These are phyloP conservation scores for Lasiurus cinereus DNA, from an alignment of 2,113 vertebrate genomes.

Conservation along the genomic window DNA sequence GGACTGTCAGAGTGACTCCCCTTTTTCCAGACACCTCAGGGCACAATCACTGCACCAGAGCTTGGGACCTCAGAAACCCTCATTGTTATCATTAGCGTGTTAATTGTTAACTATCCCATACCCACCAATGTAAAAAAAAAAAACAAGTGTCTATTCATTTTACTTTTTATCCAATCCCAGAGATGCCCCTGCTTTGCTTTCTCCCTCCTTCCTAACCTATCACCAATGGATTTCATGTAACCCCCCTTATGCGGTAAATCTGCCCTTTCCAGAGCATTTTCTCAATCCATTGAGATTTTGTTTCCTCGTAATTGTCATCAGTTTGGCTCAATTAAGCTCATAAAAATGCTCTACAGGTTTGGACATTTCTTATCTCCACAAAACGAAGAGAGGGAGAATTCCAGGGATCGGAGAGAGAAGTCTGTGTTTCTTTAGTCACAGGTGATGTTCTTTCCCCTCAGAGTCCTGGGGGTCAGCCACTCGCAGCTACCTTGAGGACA, in stretches of 20 bases:
- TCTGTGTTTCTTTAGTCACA: not conserved
- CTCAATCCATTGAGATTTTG: not conserved
- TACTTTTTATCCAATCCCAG: not conserved
- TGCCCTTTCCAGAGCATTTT: not conserved
- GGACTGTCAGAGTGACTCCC: not conserved
- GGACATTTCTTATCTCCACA: not conserved
- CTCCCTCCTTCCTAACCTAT: not conserved
- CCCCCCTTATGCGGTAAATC: not conserved
- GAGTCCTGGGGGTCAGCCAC: not conserved
- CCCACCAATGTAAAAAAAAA: not conserved
- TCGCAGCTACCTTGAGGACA: not conserved
- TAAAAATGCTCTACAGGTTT: not conserved
- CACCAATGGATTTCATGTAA: not conserved
- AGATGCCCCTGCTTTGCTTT: not conserved
- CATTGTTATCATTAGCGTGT: not conserved
- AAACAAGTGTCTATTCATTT: not conserved
- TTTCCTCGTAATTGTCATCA: not conserved
- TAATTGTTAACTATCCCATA: not conserved
- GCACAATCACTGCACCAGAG: not conserved
- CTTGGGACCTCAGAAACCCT: not conserved
- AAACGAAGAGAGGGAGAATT: not conserved
- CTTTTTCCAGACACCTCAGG: not conserved
- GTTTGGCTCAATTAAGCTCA: not conserved
- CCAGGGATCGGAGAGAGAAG: not conserved
- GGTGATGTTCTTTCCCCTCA: not conserved